Conservation (phyloP, 2,113 vertebrate genomes). For the Lepus americanus region DNA sequence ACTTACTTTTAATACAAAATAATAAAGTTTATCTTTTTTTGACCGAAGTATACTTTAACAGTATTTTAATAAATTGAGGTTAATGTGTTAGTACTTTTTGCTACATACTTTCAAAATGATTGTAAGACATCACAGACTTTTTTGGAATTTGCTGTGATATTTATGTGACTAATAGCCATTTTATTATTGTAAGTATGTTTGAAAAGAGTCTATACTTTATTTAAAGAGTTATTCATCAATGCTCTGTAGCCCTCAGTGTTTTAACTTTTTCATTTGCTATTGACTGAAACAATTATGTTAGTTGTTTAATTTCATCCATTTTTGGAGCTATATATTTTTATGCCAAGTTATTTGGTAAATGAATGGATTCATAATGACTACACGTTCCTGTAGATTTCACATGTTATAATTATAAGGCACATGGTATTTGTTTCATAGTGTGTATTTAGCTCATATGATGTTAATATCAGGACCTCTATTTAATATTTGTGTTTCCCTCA, state of each 20-base stretch:
- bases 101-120: background rate
- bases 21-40: no score
- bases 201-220: background rate
- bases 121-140: background rate
- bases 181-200: background rate
- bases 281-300: slow-evolving; percentile 6
- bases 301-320: background rate
- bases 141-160: background rate
- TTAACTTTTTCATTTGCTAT: background rate
- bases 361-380: background rate
- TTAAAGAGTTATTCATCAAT: background rate
- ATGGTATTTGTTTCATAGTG: background rate
- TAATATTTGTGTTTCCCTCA: slow-evolving; percentile 37
- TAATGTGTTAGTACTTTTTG: background rate
- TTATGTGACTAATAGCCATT: background rate
- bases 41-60: no score
- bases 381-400: background rate
- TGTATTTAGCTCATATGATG: background rate
- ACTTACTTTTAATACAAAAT: no score
- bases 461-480: background rate
- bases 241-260: background rate
- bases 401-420: slow-evolving; percentile 1
- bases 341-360: background rate
- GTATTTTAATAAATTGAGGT: background rate
- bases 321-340: background rate